These are phyloP conservation scores for Hepsetus odoe DNA, from an alignment of 2,113 vertebrate genomes.

Conservation along the genomic window DNA sequence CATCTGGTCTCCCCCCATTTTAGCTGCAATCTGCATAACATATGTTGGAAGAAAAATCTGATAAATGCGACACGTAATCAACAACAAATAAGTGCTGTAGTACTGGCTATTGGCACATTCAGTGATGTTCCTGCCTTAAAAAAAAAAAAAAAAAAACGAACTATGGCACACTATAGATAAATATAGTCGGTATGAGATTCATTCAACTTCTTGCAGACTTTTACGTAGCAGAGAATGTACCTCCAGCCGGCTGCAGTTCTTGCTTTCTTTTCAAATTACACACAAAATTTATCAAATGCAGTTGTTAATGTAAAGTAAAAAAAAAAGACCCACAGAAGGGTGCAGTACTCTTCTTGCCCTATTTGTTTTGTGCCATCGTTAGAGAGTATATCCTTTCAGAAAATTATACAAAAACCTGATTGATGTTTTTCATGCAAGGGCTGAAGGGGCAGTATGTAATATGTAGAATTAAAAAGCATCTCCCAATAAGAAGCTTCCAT, in stretches of 20 bases:
- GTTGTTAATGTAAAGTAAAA: too few species aligned
- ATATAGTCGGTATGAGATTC: too few species aligned
- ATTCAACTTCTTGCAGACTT: too few species aligned
- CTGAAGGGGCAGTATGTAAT: conserved; percentile 55
- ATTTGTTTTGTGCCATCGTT: conserved; percentile 52
- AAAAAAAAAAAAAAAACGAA: too few species aligned
- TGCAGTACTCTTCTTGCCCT: conserved; percentile 36
- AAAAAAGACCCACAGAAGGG: conserved; percentile 41
- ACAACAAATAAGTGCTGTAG: too few species aligned
- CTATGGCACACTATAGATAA: too few species aligned
- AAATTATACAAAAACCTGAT: conserved; percentile 74
- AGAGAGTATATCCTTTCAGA: conserved; percentile 70
- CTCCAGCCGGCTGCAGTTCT: too few species aligned
- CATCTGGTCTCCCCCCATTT: conserved; percentile 91
- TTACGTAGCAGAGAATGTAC: too few species aligned
- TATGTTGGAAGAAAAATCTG: conserved; percentile 14
- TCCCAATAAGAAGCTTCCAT: conserved; percentile 53
- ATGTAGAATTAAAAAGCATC: conserved; percentile 61
- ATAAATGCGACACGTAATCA: neutral
- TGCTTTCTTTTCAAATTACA: too few species aligned
- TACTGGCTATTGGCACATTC: neutral
- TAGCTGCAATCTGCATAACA: conserved; percentile 89
- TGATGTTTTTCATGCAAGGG: conserved; percentile 33
- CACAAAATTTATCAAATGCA: too few species aligned
- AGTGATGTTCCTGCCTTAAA: neutral